A percentile compares a stretch with the other conserved stretches of the same genome.
Evolutionary conservation across 2,888 invertebrate genomes (phyloP).

Genomic region (Scaptomyza reducta): DNA sequence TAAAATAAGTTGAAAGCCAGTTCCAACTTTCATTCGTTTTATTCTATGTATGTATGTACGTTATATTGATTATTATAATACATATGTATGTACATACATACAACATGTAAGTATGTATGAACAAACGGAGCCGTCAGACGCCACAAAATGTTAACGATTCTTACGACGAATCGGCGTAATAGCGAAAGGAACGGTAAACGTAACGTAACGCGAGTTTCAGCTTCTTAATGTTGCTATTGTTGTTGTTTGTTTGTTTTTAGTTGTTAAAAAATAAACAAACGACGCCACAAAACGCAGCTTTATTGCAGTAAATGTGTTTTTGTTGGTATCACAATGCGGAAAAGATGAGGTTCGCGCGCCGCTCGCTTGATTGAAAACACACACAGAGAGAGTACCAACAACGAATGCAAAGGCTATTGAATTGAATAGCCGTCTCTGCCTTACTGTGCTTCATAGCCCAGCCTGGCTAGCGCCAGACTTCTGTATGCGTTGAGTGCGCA

Average conservation of each 20-base stretch:
- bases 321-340: conserved; percentile 76
- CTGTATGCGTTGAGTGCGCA: conserved; percentile 72
- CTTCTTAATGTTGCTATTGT: conserved; percentile 28
- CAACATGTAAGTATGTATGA: conserved; percentile 29
- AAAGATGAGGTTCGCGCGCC: conserved; percentile 76
- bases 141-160: conserved; percentile 56
- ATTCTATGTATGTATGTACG: conserved; percentile 50
- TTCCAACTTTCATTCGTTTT: conserved; percentile 61
- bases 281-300: conserved; percentile 70
- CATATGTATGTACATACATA: conserved; percentile 42
- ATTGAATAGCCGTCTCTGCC: conserved; percentile 82
- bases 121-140: conserved; percentile 52
- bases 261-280: conserved; percentile 74
- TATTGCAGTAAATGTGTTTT: conserved; percentile 67
- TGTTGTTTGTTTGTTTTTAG: conserved; percentile 67
- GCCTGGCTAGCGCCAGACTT: conserved; percentile 67
- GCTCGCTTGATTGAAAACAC: conserved; percentile 82
- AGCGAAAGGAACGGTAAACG: conserved; percentile 55
- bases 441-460: conserved; percentile 68
- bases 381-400: conserved; percentile 83
- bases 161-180: conserved; percentile 52
- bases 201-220: conserved; percentile 51
- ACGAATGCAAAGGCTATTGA: conserved; percentile 83
- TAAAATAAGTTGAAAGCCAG: conserved; percentile 57
- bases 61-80: conserved; percentile 69